Conservation (phyloP, 2,113 vertebrate species). For the Heloderma charlesbogerti region DNA sequence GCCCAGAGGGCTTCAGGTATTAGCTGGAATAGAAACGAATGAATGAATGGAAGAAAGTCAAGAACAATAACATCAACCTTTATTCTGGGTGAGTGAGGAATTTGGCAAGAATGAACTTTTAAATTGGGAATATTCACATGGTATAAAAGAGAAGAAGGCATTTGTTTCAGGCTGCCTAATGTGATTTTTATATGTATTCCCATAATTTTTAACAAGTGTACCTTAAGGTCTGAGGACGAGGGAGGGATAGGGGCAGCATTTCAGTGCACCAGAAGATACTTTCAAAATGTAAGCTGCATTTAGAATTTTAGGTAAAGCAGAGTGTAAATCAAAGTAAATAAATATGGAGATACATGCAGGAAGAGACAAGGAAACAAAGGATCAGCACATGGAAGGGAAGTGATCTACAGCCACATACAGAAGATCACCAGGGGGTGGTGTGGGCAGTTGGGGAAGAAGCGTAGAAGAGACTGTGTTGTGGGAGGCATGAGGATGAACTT, state of each 20-base stretch:
- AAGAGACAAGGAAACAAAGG: neutral
- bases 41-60: too few species aligned
- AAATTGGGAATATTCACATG: too few species aligned
- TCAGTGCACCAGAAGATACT: neutral
- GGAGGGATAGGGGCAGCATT: neutral
- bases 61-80: too few species aligned
- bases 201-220: neutral
- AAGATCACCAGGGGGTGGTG: neutral
- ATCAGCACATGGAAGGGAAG: constrained; percentile 1
- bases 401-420: neutral
- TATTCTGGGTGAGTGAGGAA: too few species aligned
- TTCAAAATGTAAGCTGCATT: neutral
- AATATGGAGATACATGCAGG: neutral
- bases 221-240: neutral
- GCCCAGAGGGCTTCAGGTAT: too few species aligned
- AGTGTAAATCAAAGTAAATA: neutral
- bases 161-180: too few species aligned
- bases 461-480: neutral
- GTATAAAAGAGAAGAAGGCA: too few species aligned
- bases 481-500: neutral
- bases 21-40: too few species aligned
- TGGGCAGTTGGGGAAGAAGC: neutral
- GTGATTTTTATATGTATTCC: too few species aligned
- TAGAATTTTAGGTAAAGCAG: neutral
- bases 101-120: too few species aligned